These are phyloP conservation scores for Melanaphis sacchari DNA, from an alignment of 1,140 invertebrate genomes.

Conservation along the genomic window DNA sequence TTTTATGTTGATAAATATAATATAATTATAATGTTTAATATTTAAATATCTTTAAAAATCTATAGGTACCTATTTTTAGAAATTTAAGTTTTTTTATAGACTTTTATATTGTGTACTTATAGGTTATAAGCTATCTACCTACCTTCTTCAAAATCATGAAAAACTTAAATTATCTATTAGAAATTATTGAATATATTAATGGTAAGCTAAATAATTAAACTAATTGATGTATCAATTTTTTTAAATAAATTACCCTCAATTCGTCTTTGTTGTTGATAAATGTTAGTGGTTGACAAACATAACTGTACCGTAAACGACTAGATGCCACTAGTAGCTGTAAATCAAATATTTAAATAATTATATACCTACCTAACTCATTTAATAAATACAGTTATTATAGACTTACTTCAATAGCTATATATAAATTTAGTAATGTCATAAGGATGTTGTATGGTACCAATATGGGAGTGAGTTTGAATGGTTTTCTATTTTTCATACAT, in stretches of 20 bases:
- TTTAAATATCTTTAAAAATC: neutral
- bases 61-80: too few relatives aligned
- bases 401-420: constrained; percentile 79
- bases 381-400: neutral
- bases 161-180: neutral
- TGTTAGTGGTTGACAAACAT: constrained; percentile 87
- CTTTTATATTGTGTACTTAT: neutral
- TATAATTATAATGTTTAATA: neutral
- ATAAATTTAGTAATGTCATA: constrained; percentile 85
- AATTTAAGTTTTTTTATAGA: too few relatives aligned
- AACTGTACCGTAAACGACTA: constrained; percentile 81
- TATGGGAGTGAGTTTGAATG: constrained; percentile 78
- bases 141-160: too few relatives aligned
- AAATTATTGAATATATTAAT: neutral
- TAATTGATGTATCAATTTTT: neutral
- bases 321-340: constrained; percentile 77
- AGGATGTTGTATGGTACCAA: constrained; percentile 86
- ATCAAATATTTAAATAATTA: constrained; percentile 62
- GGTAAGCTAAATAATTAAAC: neutral
- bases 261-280: constrained; percentile 83
- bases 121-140: too few relatives aligned
- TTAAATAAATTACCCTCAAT: constrained; percentile 71
- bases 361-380: neutral
- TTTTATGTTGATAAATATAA: neutral
- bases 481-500: constrained; percentile 81